Evolutionary conservation across 2,797 vertebrate species (phyloP).

Genomic region (Hippopotamyrus pictus): DNA sequence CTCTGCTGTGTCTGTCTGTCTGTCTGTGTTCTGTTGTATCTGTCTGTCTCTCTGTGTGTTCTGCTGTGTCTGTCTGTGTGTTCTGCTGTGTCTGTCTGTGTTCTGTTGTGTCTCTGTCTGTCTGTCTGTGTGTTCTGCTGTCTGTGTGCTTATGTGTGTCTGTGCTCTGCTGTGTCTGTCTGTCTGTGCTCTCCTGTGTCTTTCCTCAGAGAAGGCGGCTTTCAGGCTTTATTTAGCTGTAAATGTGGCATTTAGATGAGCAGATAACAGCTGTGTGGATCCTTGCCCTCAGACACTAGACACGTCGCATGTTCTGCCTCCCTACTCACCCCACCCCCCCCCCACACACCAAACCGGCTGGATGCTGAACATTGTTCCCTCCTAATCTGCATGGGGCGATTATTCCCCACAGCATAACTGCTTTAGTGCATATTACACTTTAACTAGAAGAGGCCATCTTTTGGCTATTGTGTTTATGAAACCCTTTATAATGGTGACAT

Average conservation of each 20-base stretch:
- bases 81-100: too few relatives aligned
- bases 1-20: too few relatives aligned
- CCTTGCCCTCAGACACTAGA: background rate
- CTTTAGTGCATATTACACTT: background rate
- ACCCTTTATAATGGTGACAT: constrained; percentile 3
- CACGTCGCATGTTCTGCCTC: background rate
- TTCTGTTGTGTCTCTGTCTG: too few relatives aligned
- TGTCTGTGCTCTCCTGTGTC: background rate
- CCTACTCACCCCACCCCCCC: background rate
- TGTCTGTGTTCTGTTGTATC: too few relatives aligned
- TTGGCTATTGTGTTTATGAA: background rate
- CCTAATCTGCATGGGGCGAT: background rate
- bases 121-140: too few relatives aligned
- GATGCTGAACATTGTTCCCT: background rate
- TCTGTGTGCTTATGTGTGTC: too few relatives aligned
- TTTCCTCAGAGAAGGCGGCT: background rate
- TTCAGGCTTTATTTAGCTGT: background rate
- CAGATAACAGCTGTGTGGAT: background rate
- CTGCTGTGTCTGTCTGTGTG: too few relatives aligned
- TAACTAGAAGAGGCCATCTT: background rate
- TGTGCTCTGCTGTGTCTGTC: background rate
- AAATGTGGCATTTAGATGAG: constrained; percentile 1
- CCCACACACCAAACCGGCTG: background rate
- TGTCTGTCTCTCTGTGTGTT: too few relatives aligned
- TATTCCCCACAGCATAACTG: background rate